Evolutionary conservation across 2,113 vertebrate species (phyloP).

Genomic region (Lynx canadensis): DNA sequence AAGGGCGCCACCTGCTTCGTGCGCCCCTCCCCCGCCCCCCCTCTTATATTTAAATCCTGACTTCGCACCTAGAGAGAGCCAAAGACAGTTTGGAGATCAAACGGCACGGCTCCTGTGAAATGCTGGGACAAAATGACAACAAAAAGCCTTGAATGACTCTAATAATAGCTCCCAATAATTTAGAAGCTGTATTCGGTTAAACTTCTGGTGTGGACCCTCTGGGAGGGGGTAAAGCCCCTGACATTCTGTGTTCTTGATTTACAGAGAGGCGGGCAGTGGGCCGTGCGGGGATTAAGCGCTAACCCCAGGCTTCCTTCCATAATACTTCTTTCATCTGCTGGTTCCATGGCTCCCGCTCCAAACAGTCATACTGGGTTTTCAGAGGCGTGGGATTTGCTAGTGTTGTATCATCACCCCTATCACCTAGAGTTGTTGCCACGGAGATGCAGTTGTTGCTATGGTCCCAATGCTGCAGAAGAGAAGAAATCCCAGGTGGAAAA

Average conservation of each 20-base stretch:
- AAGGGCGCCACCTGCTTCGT: constrained; percentile 35
- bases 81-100: constrained; percentile 73
- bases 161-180: constrained; percentile 47
- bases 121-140: constrained; percentile 49
- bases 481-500: constrained; percentile 4
- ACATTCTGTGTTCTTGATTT: background rate
- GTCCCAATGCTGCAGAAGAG: background rate
- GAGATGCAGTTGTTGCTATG: background rate
- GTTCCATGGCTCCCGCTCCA: background rate
- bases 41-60: constrained; percentile 56
- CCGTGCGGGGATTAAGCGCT: background rate
- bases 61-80: constrained; percentile 52
- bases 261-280: background rate
- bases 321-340: background rate
- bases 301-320: background rate
- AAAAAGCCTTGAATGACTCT: constrained; percentile 56
- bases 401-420: background rate
- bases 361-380: constrained; percentile 11
- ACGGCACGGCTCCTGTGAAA: constrained; percentile 42
- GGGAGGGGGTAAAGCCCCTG: constrained; percentile 50
- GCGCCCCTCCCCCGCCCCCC: background rate
- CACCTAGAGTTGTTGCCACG: background rate
- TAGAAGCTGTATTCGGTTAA: constrained; percentile 43
- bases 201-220: background rate
- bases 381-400: background rate